Evolutionary conservation across 2,113 vertebrate species (phyloP).

Genomic region (Takifugu bimaculatus): DNA sequence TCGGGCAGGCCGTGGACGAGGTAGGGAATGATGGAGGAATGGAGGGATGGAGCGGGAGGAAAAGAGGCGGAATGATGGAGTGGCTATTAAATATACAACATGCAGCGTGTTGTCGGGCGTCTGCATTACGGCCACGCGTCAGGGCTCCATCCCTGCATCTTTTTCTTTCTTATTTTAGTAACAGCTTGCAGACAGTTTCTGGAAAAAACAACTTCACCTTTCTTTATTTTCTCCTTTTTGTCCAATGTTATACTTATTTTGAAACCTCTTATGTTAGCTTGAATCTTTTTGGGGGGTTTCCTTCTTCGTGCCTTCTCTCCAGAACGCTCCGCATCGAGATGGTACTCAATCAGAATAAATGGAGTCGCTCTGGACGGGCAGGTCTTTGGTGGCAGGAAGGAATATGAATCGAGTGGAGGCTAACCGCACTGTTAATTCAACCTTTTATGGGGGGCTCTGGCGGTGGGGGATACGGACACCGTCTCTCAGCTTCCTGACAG

Average conservation of each 20-base stretch:
- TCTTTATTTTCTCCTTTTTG: background rate
- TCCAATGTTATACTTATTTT: background rate
- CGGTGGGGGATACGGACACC: slow-evolving; percentile 16
- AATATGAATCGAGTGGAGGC: slow-evolving; percentile 57
- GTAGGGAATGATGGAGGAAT: slow-evolving; percentile 36
- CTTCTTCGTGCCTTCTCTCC: background rate
- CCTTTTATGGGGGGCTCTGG: slow-evolving; percentile 51
- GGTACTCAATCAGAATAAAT: slow-evolving; percentile 43
- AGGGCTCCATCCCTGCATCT: slow-evolving; percentile 17
- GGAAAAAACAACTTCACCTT: background rate
- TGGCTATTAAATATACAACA: slow-evolving; percentile 78
- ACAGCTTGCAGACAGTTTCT: background rate
- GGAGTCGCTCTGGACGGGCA: slow-evolving; percentile 23
- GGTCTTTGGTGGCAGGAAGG: slow-evolving; percentile 30
- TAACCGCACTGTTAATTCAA: slow-evolving; percentile 67
- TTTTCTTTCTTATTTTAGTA: slow-evolving; percentile 19
- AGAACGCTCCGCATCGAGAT: slow-evolving; percentile 15
- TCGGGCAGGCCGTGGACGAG: slow-evolving; percentile 60
- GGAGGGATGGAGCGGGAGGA: slow-evolving; percentile 33
- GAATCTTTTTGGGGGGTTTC: background rate
- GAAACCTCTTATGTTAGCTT: background rate
- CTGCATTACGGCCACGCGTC: slow-evolving; percentile 76
- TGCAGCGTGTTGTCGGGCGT: slow-evolving; percentile 81
- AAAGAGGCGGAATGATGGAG: slow-evolving; percentile 74
- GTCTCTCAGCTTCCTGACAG: slow-evolving; percentile 67